Evolutionary conservation across 2,888 invertebrate species (phyloP).

Genomic region (Eupeodes luniger): DNA sequence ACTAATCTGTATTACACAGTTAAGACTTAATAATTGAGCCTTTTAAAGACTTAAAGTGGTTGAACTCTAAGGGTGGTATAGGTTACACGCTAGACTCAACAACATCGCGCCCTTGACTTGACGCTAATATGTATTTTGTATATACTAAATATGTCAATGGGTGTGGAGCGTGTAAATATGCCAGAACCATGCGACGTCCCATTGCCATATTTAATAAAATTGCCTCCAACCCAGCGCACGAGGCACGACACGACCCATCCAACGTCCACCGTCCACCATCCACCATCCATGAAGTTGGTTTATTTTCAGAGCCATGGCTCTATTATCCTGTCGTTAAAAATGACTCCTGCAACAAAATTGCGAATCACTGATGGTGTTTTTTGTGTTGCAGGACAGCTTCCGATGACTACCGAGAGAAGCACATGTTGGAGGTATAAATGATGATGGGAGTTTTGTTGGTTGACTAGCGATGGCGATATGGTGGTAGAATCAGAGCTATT

Average conservation of each 20-base stretch:
- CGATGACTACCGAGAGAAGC: conserved; percentile 32
- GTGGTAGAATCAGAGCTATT: conserved; percentile 19
- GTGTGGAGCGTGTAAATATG: conserved; percentile 72
- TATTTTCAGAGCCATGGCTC: conserved; percentile 47
- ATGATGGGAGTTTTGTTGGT: conserved; percentile 46
- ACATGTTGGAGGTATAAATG: conserved; percentile 62
- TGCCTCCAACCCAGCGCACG: conserved; percentile 48
- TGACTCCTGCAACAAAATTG: conserved; percentile 70
- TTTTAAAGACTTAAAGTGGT: conserved; percentile 64
- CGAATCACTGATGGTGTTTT: conserved; percentile 49
- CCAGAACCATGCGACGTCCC: conserved; percentile 72
- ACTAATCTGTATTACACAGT: conserved; percentile 20
- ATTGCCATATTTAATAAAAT: conserved; percentile 76
- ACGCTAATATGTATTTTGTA: background rate
- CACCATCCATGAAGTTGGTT: conserved; percentile 15
- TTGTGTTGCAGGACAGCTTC: conserved; percentile 47
- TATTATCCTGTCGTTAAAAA: conserved; percentile 74
- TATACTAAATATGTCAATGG: conserved; percentile 72
- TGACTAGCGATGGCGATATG: background rate
- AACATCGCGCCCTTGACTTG: conserved; percentile 24
- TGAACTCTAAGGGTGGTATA: conserved; percentile 29
- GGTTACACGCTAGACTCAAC: conserved; percentile 25
- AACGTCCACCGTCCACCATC: too few relatives aligned
- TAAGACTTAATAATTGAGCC: conserved; percentile 63
- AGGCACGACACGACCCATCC: background rate